Evolutionary conservation across 2,113 vertebrate genomes (phyloP).

Genomic region (Myocastor coypus): DNA sequence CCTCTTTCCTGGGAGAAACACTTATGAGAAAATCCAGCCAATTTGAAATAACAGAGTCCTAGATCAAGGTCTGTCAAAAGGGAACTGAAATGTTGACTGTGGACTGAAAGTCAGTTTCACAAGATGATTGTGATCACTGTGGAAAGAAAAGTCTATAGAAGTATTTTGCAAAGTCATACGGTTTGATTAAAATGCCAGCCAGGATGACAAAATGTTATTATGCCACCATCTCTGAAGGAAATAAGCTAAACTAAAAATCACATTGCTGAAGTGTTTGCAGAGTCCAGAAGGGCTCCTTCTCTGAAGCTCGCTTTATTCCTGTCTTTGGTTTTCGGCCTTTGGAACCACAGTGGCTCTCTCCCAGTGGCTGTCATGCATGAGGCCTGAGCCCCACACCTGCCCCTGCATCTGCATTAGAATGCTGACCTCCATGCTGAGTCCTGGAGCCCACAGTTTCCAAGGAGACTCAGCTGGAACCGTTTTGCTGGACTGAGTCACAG

Average conservation of each 20-base stretch:
- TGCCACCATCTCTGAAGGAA: background rate
- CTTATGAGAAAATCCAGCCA: background rate
- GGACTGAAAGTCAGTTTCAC: background rate
- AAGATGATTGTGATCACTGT: background rate
- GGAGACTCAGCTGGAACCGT: background rate
- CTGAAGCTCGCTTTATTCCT: background rate
- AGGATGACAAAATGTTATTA: background rate
- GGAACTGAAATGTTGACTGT: background rate
- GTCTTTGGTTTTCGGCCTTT: background rate
- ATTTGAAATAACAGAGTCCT: background rate
- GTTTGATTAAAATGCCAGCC: background rate
- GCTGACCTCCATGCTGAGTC: background rate
- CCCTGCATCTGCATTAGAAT: background rate
- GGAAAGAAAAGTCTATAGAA: background rate
- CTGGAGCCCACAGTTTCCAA: background rate
- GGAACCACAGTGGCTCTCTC: background rate
- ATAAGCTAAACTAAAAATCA: background rate
- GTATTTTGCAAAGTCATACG: background rate
- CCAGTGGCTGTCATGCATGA: background rate
- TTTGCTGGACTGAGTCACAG: background rate
- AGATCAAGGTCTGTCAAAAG: background rate
- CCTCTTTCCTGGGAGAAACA: slow-evolving; percentile 33
- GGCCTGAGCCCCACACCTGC: background rate
- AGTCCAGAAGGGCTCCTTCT: background rate
- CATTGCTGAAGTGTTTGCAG: background rate